These are phyloP conservation scores for Thera britannica DNA, from an alignment of 2,888 invertebrate species.

Conservation along the genomic window DNA sequence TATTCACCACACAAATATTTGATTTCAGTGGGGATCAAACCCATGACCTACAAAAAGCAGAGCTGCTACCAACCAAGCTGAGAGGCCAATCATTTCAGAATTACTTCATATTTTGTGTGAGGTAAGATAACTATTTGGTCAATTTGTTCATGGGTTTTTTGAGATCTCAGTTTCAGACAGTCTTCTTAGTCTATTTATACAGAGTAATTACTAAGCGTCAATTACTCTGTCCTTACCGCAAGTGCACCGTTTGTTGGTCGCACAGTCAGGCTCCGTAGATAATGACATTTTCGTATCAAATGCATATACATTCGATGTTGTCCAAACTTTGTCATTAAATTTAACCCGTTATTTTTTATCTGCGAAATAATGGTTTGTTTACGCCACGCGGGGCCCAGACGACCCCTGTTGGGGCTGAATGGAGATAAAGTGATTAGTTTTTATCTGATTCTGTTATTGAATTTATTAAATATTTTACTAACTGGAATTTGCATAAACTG, in stretches of 20 bases:
- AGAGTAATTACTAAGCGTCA: conserved; percentile 12
- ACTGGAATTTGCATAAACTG: too few species aligned
- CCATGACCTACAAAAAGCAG: too few species aligned
- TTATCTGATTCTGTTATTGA: conserved; percentile 6
- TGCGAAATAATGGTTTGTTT: conserved; percentile 42
- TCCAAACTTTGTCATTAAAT: conserved; percentile 42
- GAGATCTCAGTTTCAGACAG: too few species aligned
- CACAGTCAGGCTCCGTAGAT: conserved; percentile 47
- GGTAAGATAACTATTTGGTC: too few species aligned
- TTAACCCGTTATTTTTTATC: conserved; percentile 43
- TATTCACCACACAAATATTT: too few species aligned
- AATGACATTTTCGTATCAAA: conserved; percentile 76
- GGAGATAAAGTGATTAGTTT: conserved; percentile 16
- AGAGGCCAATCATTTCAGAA: too few species aligned
- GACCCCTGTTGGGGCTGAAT: conserved; percentile 13
- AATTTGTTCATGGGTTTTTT: too few species aligned
- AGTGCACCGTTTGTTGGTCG: conserved; percentile 32
- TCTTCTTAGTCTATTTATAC: background rate
- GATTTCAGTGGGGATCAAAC: too few species aligned
- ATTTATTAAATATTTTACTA: background rate
- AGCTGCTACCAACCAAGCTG: too few species aligned
- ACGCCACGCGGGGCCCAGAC: conserved; percentile 27
- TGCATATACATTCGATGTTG: conserved; percentile 49
- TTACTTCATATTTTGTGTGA: too few species aligned
- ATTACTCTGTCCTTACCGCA: conserved; percentile 35